phyloP scores from a whole-genome alignment of 2,113 vertebrate species.

The Lagopus leucura region DNA sequence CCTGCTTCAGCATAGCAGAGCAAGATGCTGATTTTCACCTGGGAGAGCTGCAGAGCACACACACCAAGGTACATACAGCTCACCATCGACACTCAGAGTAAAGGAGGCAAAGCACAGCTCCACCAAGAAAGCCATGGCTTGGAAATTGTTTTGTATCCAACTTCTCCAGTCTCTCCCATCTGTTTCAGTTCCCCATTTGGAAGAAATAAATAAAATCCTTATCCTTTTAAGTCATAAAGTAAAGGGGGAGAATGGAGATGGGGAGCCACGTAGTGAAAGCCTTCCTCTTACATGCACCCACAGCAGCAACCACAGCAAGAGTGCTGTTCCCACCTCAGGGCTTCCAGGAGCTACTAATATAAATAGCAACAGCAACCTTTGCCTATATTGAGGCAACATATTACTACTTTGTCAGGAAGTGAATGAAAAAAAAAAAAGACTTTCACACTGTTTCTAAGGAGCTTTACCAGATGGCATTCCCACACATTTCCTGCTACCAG shows the following conservation, averaged over 20 bases:
- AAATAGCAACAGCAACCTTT: conserved; percentile 3
- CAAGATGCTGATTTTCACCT: neutral
- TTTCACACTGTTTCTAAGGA: conserved; percentile 39
- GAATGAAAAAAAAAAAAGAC: conserved; percentile 56
- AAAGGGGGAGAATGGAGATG: neutral
- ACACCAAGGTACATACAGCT: neutral
- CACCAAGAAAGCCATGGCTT: neutral
- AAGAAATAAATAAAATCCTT: neutral
- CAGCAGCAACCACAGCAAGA: neutral
- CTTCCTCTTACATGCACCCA: neutral
- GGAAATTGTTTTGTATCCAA: conserved; percentile 53
- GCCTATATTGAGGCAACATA: conserved; percentile 26
- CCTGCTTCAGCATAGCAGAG: neutral
- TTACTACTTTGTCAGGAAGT: conserved; percentile 68
- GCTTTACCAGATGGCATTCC: conserved; percentile 70
- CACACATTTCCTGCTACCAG: conserved; percentile 64
- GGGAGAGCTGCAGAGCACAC: neutral
- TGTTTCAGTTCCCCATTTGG: conserved; percentile 13
- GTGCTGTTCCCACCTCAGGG: neutral
- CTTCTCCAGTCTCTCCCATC: conserved; percentile 47
- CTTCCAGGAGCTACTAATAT: conserved; percentile 7
- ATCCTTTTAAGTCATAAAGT: neutral
- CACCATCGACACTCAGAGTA: neutral
- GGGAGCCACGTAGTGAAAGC: neutral
- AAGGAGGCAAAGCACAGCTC: conserved; percentile 4